These are phyloP conservation scores for Pygoscelis adeliae DNA, from an alignment of 2,113 vertebrate genomes.

Conservation along the genomic window DNA sequence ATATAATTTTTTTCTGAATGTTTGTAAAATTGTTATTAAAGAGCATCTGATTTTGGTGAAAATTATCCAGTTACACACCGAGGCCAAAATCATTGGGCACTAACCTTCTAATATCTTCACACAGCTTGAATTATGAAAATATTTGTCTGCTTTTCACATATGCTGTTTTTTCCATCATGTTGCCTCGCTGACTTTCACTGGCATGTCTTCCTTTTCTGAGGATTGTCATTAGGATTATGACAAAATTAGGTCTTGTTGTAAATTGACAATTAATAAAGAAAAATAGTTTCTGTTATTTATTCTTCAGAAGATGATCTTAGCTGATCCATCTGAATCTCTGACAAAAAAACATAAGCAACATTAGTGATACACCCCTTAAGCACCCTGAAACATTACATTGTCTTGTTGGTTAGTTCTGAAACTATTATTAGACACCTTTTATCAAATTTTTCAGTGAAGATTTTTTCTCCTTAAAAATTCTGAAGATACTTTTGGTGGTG, in stretches of 20 bases:
- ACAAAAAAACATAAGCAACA: background rate
- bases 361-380: background rate
- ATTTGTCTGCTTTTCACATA: background rate
- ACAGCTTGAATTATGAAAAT: background rate
- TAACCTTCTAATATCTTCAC: background rate
- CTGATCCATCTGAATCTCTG: background rate
- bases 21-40: background rate
- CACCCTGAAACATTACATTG: background rate
- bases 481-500: background rate
- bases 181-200: background rate
- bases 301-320: background rate
- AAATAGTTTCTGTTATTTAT: background rate
- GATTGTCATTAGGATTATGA: background rate
- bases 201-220: background rate
- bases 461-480: background rate
- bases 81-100: background rate
- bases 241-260: background rate
- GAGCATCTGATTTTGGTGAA: background rate
- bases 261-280: background rate
- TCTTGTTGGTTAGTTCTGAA: background rate
- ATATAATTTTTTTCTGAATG: background rate
- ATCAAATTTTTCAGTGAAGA: background rate
- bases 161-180: background rate
- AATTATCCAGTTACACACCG: background rate
- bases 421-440: background rate